phyloP scores from a whole-genome alignment of 2,888 invertebrate genomes.

The Nemotelus nigrinus region DNA sequence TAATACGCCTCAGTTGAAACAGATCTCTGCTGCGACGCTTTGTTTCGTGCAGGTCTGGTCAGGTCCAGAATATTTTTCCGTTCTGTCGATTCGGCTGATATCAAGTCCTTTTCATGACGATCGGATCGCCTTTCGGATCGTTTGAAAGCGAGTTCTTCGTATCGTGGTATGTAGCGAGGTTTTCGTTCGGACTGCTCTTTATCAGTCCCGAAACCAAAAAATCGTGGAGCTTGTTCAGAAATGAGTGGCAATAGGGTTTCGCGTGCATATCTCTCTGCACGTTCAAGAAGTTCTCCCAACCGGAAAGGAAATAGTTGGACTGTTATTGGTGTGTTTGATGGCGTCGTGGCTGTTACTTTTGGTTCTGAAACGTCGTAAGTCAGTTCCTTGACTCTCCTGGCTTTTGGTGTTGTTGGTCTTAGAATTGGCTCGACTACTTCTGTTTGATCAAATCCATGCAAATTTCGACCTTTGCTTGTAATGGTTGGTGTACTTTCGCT shows the following conservation, averaged over 20 bases:
- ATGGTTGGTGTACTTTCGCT: constrained; percentile 19
- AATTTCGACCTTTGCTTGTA: constrained; percentile 58
- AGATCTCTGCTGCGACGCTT: constrained; percentile 45
- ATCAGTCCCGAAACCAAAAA: constrained; percentile 70
- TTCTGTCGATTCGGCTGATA: constrained; percentile 51
- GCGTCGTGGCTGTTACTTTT: constrained; percentile 47
- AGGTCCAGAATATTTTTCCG: constrained; percentile 61
- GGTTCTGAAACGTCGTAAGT: constrained; percentile 63
- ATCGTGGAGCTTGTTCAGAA: constrained; percentile 80
- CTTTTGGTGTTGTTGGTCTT: constrained; percentile 70
- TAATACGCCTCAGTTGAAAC: constrained; percentile 58
- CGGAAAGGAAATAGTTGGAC: constrained; percentile 84
- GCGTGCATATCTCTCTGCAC: constrained; percentile 83
- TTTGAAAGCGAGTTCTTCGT: constrained; percentile 58
- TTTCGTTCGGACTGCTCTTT: constrained; percentile 60
- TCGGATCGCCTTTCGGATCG: constrained; percentile 25
- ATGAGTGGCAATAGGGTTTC: constrained; percentile 80
- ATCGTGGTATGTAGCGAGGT: constrained; percentile 74
- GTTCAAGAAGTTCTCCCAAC: constrained; percentile 80
- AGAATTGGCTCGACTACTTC: constrained; percentile 83
- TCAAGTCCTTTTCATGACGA: constrained; percentile 43
- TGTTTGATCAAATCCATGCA: constrained; percentile 58
- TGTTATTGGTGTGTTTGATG: constrained; percentile 63
- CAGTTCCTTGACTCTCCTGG: constrained; percentile 62
- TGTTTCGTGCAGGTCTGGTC: constrained; percentile 50